Base-by-base conservation (phyloP, 1,140 invertebrate genomes). In the Drosophila erecta region DNA sequence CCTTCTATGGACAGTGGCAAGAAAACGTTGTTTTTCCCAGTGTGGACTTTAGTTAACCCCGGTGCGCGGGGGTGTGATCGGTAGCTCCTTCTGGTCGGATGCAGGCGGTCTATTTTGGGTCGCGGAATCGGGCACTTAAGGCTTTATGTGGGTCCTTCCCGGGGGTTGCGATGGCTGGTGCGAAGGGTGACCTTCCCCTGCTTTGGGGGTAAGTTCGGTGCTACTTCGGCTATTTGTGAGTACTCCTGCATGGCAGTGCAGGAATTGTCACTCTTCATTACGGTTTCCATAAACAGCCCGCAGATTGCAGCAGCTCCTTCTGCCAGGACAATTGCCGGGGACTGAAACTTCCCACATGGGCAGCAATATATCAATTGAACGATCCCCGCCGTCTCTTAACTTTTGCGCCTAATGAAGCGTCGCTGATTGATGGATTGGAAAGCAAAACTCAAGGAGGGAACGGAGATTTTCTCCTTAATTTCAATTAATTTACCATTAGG, bases 221-320 rank as follows among this genome's bases (percentile, higher is more conserved):
- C 27, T 30, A 30, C 3, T 30, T 3, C 30, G 47, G 74, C 83
- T 87, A 84, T 85, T 85, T 85, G 57, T 76, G 58, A 44, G 46
- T 17, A 17, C 37, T 53, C 47, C 30, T 41, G 57, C 47, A 27
- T 53, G 27, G 46, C 37, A 17, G 46, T 47, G 56, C 66, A 44
- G 70, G 70, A 57, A 59, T 58, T 70, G 83, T 87, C 83, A 89
- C 66, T 87, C 84, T 83, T 89, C 60, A 83, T 87, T 83, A 73
- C 24, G 55, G 60, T 74, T 77, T 44, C 65, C 33, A 44, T 24
- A 47, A 44, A 46, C 15, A 27, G 57, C 83, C 83, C 85, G 83
- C 83, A 86, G 83, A 57, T 81, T 35, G 40, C 27, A 7, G 5
- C 33, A 46, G 61, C 35, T 84, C 73, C 81, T 80, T 65, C 3